Evolutionary conservation across 2,113 vertebrate genomes (phyloP), one percentile per base, ranked within the genome.

Genomic region (Machaerirhynchus nigripectus): DNA sequence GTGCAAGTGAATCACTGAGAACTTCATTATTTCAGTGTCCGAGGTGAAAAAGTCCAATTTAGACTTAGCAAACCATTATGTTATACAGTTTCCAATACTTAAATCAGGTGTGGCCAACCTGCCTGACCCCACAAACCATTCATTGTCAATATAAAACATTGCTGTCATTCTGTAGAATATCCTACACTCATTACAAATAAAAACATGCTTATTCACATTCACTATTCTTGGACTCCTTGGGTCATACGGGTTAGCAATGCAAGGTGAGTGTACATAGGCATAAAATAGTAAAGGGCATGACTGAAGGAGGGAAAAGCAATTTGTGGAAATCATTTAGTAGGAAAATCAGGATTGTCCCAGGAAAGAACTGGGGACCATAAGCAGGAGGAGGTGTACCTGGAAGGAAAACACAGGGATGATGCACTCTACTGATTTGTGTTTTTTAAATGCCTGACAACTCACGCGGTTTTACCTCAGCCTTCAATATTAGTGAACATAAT

Each of bases 231-330:
- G 52, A 31, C 5, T 71, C 18, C 44, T 61, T 37, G 40, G 46
- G 31, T 79, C 56, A 33, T 23, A 31, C 0, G 0, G 61, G 20
- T 20, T 22, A 50, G 50, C 76, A 35, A 18, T 19, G 18, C 13
- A 70, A 70, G 71, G 35, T 49, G 20, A 39, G 5, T 24, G 23
- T 5, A 44, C 4, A 4, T 3, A 22, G 27, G 14, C 27, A 11
- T 13, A 67, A 60, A 69, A 42, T 14, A n/a, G 6, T 35, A 44
- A 86, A 79, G 24, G 64, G 27, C n/a, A 44, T 70, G 67, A 49
- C 31, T 44, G 40, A 52, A 82, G 1, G 5, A 86, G 15, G 12
- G 31, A 47, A 83, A 76, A 63, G 4, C 40, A 57, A 64, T 80
- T 40, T 55, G 49, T 50, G 39, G 35, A 44, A 78, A 55, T 55